These are phyloP conservation scores for Diloba caeruleocephala DNA, from an alignment of 2,888 invertebrate genomes.

Conservation along the genomic window DNA sequence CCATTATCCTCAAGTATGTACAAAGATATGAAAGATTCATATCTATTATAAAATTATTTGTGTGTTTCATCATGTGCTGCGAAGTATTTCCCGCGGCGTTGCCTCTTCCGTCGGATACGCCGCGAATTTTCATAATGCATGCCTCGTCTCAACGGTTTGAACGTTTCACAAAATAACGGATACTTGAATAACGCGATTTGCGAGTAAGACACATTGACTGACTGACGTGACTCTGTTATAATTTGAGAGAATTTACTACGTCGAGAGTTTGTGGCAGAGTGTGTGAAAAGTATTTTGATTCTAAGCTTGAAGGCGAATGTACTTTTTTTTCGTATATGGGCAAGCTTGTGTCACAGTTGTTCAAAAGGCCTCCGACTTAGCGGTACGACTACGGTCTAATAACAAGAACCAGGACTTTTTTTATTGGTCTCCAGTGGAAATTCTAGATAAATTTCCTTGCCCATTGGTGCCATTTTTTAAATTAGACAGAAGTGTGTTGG, in stretches of 20 bases:
- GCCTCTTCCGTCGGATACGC: conserved; percentile 52
- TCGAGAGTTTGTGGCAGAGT: neutral
- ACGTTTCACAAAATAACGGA: conserved; percentile 56
- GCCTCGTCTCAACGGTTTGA: conserved; percentile 58
- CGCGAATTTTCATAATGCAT: conserved; percentile 69
- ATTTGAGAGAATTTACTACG: conserved; percentile 32
- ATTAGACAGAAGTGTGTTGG: too few relatives aligned
- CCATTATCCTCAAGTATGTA: conserved; percentile 4
- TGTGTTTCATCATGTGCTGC: conserved; percentile 42
- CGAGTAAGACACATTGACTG: conserved; percentile 57
- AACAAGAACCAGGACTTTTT: too few relatives aligned
- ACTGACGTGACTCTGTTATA: conserved; percentile 45
- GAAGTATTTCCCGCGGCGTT: conserved; percentile 43
- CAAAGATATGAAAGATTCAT: conserved; percentile 21
- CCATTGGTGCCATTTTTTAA: too few relatives aligned
- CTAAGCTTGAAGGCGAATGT: neutral
- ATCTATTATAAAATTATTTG: conserved; percentile 44
- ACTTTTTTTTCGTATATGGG: too few relatives aligned
- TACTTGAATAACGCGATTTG: conserved; percentile 56
- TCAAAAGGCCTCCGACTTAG: too few relatives aligned
- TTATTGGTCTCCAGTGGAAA: too few relatives aligned
- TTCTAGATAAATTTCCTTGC: too few relatives aligned
- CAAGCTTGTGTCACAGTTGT: too few relatives aligned
- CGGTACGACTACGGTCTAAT: too few relatives aligned
- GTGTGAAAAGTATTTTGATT: conserved; percentile 2